Conservation (phyloP, 2,113 vertebrate genomes). For the Vulpes vulpes region DNA sequence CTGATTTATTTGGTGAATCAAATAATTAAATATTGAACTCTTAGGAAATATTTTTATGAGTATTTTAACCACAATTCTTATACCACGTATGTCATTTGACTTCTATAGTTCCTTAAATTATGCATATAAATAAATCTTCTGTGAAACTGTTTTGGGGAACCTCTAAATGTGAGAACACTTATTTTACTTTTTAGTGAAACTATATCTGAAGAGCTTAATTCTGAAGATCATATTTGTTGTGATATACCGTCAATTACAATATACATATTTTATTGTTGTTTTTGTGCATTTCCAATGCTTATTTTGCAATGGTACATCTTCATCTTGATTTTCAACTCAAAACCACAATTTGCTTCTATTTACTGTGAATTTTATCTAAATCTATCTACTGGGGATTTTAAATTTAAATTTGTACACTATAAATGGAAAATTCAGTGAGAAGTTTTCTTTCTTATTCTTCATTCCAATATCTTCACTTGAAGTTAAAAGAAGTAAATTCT, state of each 20-base stretch:
- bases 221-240: background rate
- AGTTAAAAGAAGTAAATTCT: background rate
- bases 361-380: background rate
- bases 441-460: background rate
- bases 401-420: background rate
- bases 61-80: constrained; percentile 17
- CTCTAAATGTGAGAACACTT: background rate
- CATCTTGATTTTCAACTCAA: background rate
- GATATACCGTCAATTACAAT: background rate
- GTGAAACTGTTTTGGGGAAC: background rate
- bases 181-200: background rate
- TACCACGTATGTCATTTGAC: background rate
- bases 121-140: background rate
- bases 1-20: background rate
- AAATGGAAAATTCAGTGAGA: background rate
- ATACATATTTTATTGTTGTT: background rate
- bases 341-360: background rate
- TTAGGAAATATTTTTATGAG: background rate
- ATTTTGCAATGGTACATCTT: background rate
- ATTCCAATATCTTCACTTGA: background rate
- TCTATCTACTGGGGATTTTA: background rate
- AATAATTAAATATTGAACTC: background rate
- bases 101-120: background rate
- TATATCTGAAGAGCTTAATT: background rate
- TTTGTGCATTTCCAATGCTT: background rate